Evolutionary conservation across 2,888 invertebrate genomes (phyloP), one percentile per base, ranked within the genome.

Genomic region (Athrips mouffetella): DNA sequence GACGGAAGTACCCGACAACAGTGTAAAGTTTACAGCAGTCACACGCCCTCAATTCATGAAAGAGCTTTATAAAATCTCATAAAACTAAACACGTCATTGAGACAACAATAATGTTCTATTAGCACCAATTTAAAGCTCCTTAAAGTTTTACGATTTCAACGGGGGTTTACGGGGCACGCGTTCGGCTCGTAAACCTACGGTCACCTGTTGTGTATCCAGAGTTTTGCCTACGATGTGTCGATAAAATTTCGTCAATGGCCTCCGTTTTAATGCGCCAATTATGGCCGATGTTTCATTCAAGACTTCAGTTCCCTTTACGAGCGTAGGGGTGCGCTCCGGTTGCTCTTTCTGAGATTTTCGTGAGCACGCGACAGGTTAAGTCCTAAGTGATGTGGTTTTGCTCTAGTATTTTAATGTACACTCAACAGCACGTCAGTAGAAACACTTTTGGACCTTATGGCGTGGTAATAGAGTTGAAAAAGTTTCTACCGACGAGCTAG

Each of bases 171-270:
- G 66, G 70, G 70, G 67, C 81, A 78, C 80, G 77, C 74, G 80
- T 71, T 67, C 65, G 60, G 78, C 64, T 79, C 81, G 80, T 85
- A 85, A 84, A 81, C 72, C 71, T 73, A 69, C 78, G 81, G 85
- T 85, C 86, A 86, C 85, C 85, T 86, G 86, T 83, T 83, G 82
- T 76, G 59, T 66, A 67, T 72, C 37, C 37, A 37, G 37, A n/a
- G 73, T 72, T 70, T 70, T 70, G 63, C 59, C 71, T 70, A 70
- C 72, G 73, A 73, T 74, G 69, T 76, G 75, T 73, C 76, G 74
- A 80, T 81, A 80, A 79, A 80, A 77, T 74, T 76, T 76, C 67
- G 76, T 80, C 81, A 82, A 80, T 81, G 80, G 72, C 64, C 69
- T 72, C 67, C 69, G 65, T 74, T 80, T 80, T 80, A 80, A 80